A percentile compares a stretch with the other conserved stretches of the same genome.
phyloP scores from a whole-genome alignment of 1,140 invertebrate genomes.

The Orius insidiosus region DNA sequence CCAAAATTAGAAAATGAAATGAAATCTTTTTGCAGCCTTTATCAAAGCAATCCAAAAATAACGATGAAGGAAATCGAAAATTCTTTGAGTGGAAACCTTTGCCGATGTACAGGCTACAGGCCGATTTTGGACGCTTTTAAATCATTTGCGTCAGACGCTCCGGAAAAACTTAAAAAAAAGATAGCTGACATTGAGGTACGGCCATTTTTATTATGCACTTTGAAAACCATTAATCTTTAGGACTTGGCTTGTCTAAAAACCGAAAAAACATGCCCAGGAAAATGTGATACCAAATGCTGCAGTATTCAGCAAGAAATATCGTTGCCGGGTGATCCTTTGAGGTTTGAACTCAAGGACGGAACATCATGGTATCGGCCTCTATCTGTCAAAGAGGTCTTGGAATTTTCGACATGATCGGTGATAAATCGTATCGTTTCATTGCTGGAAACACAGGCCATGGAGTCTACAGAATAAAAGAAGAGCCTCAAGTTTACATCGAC shows the following conservation, averaged over 20 bases:
- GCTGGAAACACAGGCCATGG: constrained; percentile 54
- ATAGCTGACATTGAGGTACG: constrained; percentile 25
- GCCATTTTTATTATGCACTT: neutral
- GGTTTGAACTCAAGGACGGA: constrained; percentile 7
- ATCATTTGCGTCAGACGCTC: constrained; percentile 54
- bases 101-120: constrained; percentile 77
- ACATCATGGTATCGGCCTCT: constrained; percentile 13
- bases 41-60: constrained; percentile 32
- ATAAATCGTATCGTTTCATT: constrained; percentile 36
- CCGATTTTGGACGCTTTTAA: constrained; percentile 78
- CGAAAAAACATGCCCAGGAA: constrained; percentile 1
- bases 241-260: constrained; percentile 14
- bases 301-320: neutral
- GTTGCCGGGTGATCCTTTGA: neutral
- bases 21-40: constrained; percentile 16
- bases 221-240: constrained; percentile 8
- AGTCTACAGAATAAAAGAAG: constrained; percentile 35
- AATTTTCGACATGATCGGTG: constrained; percentile 32
- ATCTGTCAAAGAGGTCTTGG: constrained; percentile 31
- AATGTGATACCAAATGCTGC: constrained; percentile 1
- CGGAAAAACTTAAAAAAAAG: constrained; percentile 20
- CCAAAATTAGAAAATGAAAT: too few relatives aligned
- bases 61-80: constrained; percentile 49
- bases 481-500: constrained; percentile 47
- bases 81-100: constrained; percentile 54